Conservation (phyloP, 1,140 invertebrate genomes). For the Adoxophyes honmai region DNA sequence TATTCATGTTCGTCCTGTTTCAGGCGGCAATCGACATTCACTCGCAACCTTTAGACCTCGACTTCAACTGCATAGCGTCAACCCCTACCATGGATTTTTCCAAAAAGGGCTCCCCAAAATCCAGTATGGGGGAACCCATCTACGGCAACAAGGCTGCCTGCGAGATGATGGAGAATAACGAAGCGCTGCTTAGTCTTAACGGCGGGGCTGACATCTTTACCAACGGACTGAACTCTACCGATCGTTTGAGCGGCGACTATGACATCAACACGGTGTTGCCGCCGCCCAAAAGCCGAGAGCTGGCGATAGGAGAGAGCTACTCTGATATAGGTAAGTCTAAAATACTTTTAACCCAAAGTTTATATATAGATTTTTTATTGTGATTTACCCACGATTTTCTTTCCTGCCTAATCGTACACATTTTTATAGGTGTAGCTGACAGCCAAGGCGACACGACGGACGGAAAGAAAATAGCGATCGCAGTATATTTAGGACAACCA, state of each 20-base stretch:
- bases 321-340: slow-evolving; percentile 73
- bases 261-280: slow-evolving; percentile 71
- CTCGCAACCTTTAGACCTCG: slow-evolving; percentile 67
- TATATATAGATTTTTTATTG: no score
- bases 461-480: slow-evolving; percentile 90
- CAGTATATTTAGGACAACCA: slow-evolving; percentile 89
- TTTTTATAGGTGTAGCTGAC: slow-evolving; percentile 75
- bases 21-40: slow-evolving; percentile 67
- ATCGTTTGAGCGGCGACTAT: slow-evolving; percentile 71
- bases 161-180: slow-evolving; percentile 63
- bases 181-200: slow-evolving; percentile 56
- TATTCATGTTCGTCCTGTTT: background rate
- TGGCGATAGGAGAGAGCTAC: slow-evolving; percentile 75
- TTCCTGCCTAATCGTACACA: slow-evolving; percentile 5
- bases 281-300: slow-evolving; percentile 69
- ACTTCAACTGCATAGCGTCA: slow-evolving; percentile 71
- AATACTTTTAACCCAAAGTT: slow-evolving; percentile 21
- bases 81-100: slow-evolving; percentile 66
- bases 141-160: slow-evolving; percentile 69
- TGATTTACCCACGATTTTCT: no score
- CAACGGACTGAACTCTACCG: slow-evolving; percentile 53
- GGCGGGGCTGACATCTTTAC: slow-evolving; percentile 62
- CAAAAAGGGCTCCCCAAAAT: slow-evolving; percentile 68
- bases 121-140: slow-evolving; percentile 61
- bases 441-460: slow-evolving; percentile 87